Conservation (phyloP, 2,113 vertebrate genomes). For the Dolichotis patagonum region DNA sequence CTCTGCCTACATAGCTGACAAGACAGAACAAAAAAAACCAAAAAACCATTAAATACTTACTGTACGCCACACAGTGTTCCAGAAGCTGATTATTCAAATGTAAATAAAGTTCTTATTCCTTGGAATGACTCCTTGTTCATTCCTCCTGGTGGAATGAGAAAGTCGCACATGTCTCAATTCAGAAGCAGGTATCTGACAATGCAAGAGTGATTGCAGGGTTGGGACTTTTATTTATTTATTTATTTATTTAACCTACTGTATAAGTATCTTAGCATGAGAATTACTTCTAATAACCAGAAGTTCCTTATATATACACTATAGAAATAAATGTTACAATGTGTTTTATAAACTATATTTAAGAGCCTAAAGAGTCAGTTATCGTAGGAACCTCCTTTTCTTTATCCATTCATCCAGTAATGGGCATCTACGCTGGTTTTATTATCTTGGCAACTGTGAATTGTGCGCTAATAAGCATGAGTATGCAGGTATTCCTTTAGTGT, state of each 20-base stretch:
- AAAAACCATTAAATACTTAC: neutral
- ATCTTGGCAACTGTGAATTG: neutral
- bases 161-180: neutral
- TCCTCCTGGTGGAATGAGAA: neutral
- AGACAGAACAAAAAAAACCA: neutral
- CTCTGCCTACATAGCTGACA: neutral
- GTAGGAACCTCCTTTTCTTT: neutral
- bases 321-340: conserved; percentile 32
- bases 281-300: neutral
- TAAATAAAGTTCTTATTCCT: neutral
- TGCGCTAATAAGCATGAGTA: neutral
- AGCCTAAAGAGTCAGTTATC: neutral
- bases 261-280: conserved; percentile 42
- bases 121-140: neutral
- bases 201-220: neutral
- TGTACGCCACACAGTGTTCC: neutral
- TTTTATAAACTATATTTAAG: neutral
- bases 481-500: neutral
- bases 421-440: neutral
- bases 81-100: neutral
- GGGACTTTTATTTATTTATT: neutral
- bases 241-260: neutral
- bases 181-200: neutral
- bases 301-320: conserved; percentile 21
- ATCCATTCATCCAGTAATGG: neutral